Base-by-base conservation (phyloP, 1,140 invertebrate species). In the Calliopsis andreniformis region DNA sequence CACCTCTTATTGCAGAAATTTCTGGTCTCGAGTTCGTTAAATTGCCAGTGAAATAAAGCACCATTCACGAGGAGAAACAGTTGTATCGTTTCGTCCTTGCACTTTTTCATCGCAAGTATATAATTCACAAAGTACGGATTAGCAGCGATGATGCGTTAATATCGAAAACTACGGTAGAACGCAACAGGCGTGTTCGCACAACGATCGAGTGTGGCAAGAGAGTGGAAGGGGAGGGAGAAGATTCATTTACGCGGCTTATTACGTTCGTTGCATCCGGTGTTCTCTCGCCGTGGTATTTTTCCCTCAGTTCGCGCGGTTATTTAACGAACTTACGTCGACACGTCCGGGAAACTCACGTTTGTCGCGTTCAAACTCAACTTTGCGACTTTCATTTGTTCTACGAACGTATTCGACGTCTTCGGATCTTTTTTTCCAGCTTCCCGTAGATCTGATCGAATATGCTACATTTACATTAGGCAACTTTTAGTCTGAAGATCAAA, bases 131-230 rank as follows among this genome's bases (percentile, higher is more conserved):
- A 47, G 28, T 43, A 42, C 55, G 47, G 47, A 64, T 70, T 56
- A 58, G 45, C 67, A 66, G 14, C 8, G 61, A 59, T 45, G 53
- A 82, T 70, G 61, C 25, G 49, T 82, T 79, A 82, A 82, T 68
- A 76, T 82, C 61, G 72, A 55, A 47, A 80, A 82, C 80, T 82
- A 82, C 58, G 62, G 32, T 42, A 30, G 45, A 14, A 64, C 47
- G 80, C 72, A 82, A 80, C 78, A 82, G 64, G 58, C 71, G 42
- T 32, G 39, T 10, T 6, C n/a, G n/a, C n/a, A n/a, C n/a, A n/a
- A n/a, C n/a, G n/a, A n/a, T n/a, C 39, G n/a, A 14, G 62, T 42
- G 47, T 39, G 32, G 53, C 7, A 20, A 18, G 32, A 14, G 8
- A 23, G 28, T 16, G 23, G 18, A 7, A 18, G n/a, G 14, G 18